phyloP scores from a whole-genome alignment of 2,888 invertebrate species.

The Saturnia pavonia region DNA sequence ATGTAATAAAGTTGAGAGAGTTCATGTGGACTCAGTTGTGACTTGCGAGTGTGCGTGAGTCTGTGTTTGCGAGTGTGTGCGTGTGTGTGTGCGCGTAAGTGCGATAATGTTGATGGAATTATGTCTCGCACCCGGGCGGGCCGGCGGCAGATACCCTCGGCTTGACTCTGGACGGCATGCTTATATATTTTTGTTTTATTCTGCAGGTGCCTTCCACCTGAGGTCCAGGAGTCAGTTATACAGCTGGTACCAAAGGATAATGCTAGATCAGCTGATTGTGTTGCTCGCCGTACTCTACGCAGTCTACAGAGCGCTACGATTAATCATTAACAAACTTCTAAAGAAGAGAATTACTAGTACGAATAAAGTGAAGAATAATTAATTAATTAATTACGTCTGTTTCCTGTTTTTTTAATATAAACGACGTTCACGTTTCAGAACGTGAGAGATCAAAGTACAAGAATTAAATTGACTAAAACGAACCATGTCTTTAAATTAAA shows the following conservation, averaged over 20 bases:
- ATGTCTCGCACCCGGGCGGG: too few relatives aligned
- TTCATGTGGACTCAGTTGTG: too few relatives aligned
- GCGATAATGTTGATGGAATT: too few relatives aligned
- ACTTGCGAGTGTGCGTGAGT: too few relatives aligned
- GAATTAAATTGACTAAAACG: neutral
- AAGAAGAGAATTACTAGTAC: neutral
- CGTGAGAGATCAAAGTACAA: neutral
- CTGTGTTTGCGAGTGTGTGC: too few relatives aligned
- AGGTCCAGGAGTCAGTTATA: constrained; percentile 50
- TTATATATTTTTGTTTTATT: neutral
- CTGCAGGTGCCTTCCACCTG: constrained; percentile 53
- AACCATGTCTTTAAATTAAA: neutral
- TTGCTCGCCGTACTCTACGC: constrained; percentile 28
- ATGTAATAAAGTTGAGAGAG: too few relatives aligned
- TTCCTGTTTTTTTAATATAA: neutral
- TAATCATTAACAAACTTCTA: neutral
- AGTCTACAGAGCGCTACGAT: neutral
- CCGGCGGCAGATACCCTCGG: too few relatives aligned
- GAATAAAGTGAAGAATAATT: neutral
- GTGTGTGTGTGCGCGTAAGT: too few relatives aligned
- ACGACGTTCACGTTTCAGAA: neutral
- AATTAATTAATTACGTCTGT: neutral
- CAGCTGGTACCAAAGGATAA: constrained; percentile 52
- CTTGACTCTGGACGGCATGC: too few relatives aligned
- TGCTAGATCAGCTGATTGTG: constrained; percentile 49